Conservation (phyloP, 2,113 vertebrate genomes). For the Phylloscopus trochilus region DNA sequence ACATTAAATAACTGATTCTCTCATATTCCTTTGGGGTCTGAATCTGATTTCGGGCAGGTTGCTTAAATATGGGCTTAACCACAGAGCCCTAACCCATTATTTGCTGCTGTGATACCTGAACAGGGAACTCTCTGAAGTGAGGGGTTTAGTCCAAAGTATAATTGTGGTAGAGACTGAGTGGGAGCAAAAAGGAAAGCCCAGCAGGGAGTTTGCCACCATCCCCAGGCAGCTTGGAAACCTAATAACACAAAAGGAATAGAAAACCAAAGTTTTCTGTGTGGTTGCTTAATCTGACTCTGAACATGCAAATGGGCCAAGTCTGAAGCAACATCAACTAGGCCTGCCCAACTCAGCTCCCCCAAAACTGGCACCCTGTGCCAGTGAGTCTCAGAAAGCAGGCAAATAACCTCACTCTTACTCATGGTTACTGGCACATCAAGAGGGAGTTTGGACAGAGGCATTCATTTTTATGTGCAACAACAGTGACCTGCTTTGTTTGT, state of each 20-base stretch:
- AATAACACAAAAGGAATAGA: neutral
- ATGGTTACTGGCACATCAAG: neutral
- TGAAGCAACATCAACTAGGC: neutral
- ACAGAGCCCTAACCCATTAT: neutral
- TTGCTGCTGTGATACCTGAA: neutral
- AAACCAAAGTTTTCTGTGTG: neutral
- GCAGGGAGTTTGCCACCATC: neutral
- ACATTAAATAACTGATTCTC: neutral
- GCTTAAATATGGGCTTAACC: neutral
- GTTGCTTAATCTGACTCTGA: neutral
- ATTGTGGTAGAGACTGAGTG: neutral
- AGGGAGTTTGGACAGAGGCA: neutral
- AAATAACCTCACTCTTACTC: neutral
- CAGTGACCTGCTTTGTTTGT: neutral
- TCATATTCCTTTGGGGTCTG: neutral
- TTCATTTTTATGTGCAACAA: neutral
- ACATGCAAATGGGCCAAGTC: neutral
- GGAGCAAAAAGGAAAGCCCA: neutral
- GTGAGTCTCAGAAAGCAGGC: neutral
- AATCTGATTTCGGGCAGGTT: neutral
- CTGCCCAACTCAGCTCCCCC: accelerated
- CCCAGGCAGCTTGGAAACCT: neutral
- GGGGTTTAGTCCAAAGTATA: neutral
- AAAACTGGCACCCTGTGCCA: neutral
- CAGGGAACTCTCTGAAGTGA: neutral